These are phyloP conservation scores for Nomada lathburiana DNA, from an alignment of 2,888 invertebrate genomes.

Conservation along the genomic window DNA sequence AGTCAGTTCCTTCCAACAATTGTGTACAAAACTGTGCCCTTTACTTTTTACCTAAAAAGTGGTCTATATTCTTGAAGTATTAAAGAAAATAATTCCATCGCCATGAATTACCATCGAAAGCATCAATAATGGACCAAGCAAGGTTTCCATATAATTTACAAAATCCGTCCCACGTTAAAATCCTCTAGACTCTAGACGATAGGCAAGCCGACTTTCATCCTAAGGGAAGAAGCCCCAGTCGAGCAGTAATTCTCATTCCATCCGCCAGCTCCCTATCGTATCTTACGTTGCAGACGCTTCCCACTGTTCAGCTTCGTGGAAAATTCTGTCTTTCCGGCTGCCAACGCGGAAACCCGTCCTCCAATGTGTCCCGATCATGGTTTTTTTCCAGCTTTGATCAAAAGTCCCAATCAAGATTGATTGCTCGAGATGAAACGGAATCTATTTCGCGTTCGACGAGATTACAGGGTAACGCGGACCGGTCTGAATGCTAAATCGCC, in stretches of 20 bases:
- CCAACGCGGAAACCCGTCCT: neutral
- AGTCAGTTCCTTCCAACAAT: too few relatives aligned
- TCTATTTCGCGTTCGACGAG: conserved; percentile 71
- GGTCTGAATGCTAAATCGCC: conserved; percentile 60
- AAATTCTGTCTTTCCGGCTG: conserved; percentile 50
- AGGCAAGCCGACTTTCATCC: neutral
- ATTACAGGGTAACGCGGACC: conserved; percentile 57
- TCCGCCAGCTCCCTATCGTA: conserved; percentile 26
- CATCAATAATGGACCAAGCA: neutral
- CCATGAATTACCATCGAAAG: neutral
- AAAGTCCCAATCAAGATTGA: conserved; percentile 80
- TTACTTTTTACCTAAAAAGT: too few relatives aligned
- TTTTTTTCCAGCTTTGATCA: conserved; percentile 66
- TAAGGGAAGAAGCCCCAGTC: neutral
- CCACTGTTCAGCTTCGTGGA: conserved; percentile 15
- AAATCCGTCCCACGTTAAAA: conserved; percentile 38
- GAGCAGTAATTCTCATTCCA: conserved; percentile 27
- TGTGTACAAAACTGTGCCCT: too few relatives aligned
- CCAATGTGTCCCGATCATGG: neutral
- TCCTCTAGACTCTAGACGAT: conserved; percentile 14
- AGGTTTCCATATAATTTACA: conserved; percentile 13
- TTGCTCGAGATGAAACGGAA: conserved; percentile 79
- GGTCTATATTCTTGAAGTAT: too few relatives aligned
- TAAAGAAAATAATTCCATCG: too few relatives aligned
- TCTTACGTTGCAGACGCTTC: conserved; percentile 39